Evolutionary conservation across 2,888 invertebrate genomes (phyloP), one percentile per base, ranked within the genome.

Genomic region (Amphipoea lucens): DNA sequence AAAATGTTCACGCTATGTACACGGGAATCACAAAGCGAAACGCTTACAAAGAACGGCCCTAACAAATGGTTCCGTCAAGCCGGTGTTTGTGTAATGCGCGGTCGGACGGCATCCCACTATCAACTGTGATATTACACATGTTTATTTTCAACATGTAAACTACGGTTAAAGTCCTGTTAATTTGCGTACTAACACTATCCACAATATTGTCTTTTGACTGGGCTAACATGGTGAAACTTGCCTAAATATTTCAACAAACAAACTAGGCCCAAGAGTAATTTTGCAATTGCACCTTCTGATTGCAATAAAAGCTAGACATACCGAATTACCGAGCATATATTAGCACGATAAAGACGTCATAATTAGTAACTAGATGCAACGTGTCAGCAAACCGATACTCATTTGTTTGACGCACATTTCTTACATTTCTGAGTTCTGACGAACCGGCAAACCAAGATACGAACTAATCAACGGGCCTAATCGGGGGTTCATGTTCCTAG

Each of bases 11-110:
- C 95, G 95, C 94, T 94, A 93, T 92, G 94, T 94, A 93, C 92
- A 92, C 92, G 92, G 91, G 93, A 94, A 94, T 95, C 95, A 95
- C 95, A 95, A 95, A 95, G 95, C 95, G 95, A 92, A 94, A 93
- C 94, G 93, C 92, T 94, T 94, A 95, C 96, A 95, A 96, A 95
- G 96, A 96, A 95, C 94, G 92, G 92, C 89, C 92, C 92, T 93
- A 95, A 95, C 95, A 95, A 95, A 96, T 96, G 94, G 95, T 94
- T 91, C 93, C 94, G 95, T 94, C 95, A 95, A 94, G 94, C 94
- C 89, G 89, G 90, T 92, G 94, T 94, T 94, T 94, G 92, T 90
- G 92, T 94, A 93, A 93, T 93, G 91, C 92, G 93, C 90, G 94
- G 95, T 93, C 89, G 93, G 90, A 88, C 90, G 90, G 86, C 90